phyloP scores from a whole-genome alignment of 2,113 vertebrate genomes.

The Gopherus evgoodei region DNA sequence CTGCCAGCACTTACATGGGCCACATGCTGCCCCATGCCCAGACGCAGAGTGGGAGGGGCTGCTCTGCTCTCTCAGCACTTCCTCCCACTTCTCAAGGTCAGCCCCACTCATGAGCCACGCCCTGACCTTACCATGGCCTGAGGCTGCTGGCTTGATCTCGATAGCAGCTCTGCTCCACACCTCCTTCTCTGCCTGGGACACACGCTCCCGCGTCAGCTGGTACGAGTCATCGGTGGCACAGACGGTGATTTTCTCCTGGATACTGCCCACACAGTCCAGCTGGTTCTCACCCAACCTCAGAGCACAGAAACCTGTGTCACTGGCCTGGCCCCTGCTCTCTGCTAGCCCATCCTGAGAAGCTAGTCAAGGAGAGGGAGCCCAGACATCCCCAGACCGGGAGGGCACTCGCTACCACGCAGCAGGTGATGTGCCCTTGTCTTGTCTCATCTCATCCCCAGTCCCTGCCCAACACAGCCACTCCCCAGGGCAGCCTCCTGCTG shows the following conservation, averaged over 20 bases:
- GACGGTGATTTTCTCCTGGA: slow-evolving; percentile 89
- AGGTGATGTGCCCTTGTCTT: background rate
- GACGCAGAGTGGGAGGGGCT: background rate
- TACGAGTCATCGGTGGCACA: slow-evolving; percentile 86
- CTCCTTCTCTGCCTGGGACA: slow-evolving; percentile 85
- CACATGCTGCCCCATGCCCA: no score
- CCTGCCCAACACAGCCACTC: background rate
- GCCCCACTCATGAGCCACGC: background rate
- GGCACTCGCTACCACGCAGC: no score
- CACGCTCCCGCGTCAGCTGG: slow-evolving; percentile 79
- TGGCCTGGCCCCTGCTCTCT: background rate
- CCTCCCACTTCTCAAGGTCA: accelerated
- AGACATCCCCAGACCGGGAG: no score
- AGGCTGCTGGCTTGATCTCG: slow-evolving; percentile 79
- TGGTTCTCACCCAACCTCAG: slow-evolving; percentile 74
- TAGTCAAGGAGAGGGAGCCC: background rate
- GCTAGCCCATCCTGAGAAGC: background rate
- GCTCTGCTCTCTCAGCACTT: background rate
- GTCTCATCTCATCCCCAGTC: background rate
- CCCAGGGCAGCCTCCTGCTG: background rate
- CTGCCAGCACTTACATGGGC: background rate
- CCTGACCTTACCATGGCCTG: slow-evolving; percentile 75
- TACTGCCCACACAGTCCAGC: slow-evolving; percentile 86
- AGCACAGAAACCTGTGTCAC: background rate
- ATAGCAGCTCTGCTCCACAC: slow-evolving; percentile 81